These are phyloP conservation scores for Ectropis crepuscularia DNA, from an alignment of 2,888 invertebrate species.

Conservation along the genomic window DNA sequence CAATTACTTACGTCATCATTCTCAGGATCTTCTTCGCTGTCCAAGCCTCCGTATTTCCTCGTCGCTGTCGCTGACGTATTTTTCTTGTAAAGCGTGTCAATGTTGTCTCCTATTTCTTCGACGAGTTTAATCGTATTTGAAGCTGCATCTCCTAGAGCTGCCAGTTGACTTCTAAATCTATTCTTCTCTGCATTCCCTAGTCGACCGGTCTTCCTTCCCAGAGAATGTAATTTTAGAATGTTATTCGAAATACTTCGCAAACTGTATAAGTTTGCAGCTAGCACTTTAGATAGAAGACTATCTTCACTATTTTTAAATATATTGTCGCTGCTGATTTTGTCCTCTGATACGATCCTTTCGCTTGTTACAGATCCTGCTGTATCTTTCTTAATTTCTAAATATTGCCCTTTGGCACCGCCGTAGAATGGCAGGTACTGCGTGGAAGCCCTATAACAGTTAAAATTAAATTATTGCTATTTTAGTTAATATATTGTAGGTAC, in stretches of 20 bases:
- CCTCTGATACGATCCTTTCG: conserved; percentile 78
- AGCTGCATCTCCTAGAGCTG: conserved; percentile 83
- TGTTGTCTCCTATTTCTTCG: conserved; percentile 81
- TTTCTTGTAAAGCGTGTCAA: conserved; percentile 70
- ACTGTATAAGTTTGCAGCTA: conserved; percentile 83
- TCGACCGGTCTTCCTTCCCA: conserved; percentile 84
- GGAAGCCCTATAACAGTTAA: conserved; percentile 52
- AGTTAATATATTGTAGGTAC: too few species aligned
- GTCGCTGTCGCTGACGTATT: conserved; percentile 60
- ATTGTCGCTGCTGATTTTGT: conserved; percentile 71
- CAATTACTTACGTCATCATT: conserved; percentile 62
- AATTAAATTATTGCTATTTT: background rate
- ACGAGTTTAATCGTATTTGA: conserved; percentile 83
- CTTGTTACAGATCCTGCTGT: conserved; percentile 78
- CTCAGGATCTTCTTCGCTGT: conserved; percentile 45
- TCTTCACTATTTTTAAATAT: conserved; percentile 69
- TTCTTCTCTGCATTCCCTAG: conserved; percentile 82
- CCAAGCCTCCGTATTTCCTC: conserved; percentile 54
- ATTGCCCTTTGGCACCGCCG: conserved; percentile 89
- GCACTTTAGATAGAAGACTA: conserved; percentile 71
- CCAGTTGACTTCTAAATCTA: conserved; percentile 84
- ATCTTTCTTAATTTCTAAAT: conserved; percentile 85
- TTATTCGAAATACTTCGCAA: conserved; percentile 85
- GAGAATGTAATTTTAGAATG: conserved; percentile 85
- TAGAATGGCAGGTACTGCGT: conserved; percentile 86